A percentile compares a stretch with the other conserved stretches of the same genome.
Conservation (phyloP, 2,797 vertebrate genomes). For the Leucoraja ocellata region DNA sequence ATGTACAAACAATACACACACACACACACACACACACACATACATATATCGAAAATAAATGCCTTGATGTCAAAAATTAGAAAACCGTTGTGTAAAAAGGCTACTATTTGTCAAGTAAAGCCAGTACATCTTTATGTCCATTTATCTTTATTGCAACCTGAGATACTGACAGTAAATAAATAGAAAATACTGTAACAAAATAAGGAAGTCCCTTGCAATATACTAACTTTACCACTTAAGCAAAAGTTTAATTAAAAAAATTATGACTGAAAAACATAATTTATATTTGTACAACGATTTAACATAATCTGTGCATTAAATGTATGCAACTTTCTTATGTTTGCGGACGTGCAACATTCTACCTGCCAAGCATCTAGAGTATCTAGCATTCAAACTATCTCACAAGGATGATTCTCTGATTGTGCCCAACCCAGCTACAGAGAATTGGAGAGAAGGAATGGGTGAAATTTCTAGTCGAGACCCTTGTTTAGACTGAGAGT, state of each 20-base stretch:
- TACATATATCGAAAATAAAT: neutral
- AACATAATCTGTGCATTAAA: neutral
- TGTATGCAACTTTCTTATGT: neutral
- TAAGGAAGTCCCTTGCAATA: neutral
- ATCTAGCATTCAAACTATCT: slow-evolving; percentile 12
- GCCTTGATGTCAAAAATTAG: neutral
- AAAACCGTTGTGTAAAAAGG: neutral
- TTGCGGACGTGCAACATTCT: slow-evolving; percentile 1
- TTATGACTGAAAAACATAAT: neutral
- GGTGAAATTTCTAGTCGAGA: no score
- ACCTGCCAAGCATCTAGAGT: neutral
- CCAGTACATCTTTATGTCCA: neutral
- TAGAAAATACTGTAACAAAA: neutral
- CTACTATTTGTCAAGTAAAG: neutral
- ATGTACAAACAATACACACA: no score
- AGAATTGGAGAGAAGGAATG: neutral
- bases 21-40: no score
- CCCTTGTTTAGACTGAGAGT: no score
- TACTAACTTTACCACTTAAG: neutral
- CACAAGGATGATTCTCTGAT: neutral
- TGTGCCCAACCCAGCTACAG: neutral
- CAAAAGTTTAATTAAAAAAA: neutral
- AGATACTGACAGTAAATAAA: slow-evolving; percentile 23
- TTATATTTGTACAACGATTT: neutral
- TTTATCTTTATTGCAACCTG: neutral